Conservation (phyloP, 2,113 vertebrate species). For the Chiloscyllium plagiosum region DNA sequence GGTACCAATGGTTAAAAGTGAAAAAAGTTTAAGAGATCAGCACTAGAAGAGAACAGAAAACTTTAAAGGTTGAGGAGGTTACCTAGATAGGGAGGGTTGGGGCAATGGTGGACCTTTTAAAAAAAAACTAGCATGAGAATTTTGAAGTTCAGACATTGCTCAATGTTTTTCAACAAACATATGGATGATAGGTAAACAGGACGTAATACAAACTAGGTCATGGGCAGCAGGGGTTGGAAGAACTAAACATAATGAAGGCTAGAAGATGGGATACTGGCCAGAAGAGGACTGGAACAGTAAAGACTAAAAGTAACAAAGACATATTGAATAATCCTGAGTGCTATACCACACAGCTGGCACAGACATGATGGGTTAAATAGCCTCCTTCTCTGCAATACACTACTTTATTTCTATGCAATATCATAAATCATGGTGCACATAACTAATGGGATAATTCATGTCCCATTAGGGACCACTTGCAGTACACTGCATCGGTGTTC, state of each 20-base stretch:
- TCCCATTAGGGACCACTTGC: background rate
- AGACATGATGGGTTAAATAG: background rate
- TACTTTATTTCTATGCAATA: background rate
- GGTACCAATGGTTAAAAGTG: background rate
- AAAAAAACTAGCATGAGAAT: background rate
- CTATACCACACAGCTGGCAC: background rate
- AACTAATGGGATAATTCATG: background rate
- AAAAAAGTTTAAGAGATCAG: background rate
- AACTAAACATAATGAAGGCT: background rate
- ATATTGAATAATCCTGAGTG: background rate
- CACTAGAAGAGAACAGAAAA: background rate
- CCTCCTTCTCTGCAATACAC: background rate
- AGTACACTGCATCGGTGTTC: background rate
- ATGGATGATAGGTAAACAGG: background rate
- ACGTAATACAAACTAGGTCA: background rate
- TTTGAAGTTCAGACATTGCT: background rate
- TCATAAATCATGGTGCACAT: background rate
- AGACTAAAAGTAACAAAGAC: background rate
- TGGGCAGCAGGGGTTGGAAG: background rate
- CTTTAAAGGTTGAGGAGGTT: background rate
- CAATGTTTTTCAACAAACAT: background rate
- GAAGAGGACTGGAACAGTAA: background rate
- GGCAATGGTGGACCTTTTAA: background rate
- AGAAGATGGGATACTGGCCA: background rate
- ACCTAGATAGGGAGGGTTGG: background rate